Evolutionary conservation across 2,113 vertebrate genomes (phyloP), one percentile per base, ranked within the genome.

Genomic region (Guaruba guarouba): DNA sequence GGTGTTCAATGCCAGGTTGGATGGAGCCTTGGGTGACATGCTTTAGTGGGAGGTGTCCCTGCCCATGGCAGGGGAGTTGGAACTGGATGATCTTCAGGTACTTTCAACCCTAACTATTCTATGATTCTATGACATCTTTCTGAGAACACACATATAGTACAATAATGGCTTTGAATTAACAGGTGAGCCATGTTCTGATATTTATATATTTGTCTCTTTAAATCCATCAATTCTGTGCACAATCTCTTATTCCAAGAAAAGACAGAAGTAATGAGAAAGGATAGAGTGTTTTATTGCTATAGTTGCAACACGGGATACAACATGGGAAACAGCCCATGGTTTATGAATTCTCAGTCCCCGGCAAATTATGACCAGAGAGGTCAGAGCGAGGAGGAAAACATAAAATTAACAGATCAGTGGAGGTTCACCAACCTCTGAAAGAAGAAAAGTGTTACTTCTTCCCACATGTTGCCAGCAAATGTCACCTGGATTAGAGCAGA

Each of bases 311-410:
- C 1, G 9, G 37, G 17, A 54, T 52, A 70, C 15, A 39, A n/a
- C n/a, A n/a, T n/a, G n/a, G n/a, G n/a, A 62, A 92, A 52, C 11
- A 78, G 8, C 14, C 12, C 18, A 29, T 0, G 0, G 33, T 48
- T 91, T 37, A 69, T 59, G 37, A 81, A 70, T 62, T 79, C 29
- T 29, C 74, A 62, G 22, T 57, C 37, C 15, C 24, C 27, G 20
- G 6, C 17, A 48, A 69, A 15, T 62, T 41, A 66, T n/a, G 37
- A 73, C 10, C 17, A 61, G 43, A 6, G 3, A 41, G 22, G 33
- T 46, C 43, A 75, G 66, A 44, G 9, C 10, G 23, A 46, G 31
- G 5, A 15, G 10, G 6, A 11, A 14, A n/a, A 74, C 33, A 57
- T 24, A 57, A 64, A 75, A 43, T 35, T 35, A 59, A 35, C 57